Evolutionary conservation across 2,113 vertebrate species (phyloP).

Genomic region (Bungarus multicinctus): DNA sequence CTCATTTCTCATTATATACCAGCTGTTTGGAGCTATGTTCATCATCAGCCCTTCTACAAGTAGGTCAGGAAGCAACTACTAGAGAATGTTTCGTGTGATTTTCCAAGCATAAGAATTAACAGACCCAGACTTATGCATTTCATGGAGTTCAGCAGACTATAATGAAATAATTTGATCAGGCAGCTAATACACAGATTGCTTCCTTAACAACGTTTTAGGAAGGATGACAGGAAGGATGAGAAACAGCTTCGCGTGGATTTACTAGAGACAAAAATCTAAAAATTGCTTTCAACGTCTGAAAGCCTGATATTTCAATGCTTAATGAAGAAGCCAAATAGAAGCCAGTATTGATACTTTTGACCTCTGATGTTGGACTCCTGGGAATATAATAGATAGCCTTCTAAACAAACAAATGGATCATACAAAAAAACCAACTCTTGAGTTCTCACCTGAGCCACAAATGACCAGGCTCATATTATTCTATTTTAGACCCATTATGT

Average conservation of each 20-base stretch:
- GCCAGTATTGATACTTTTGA: not conserved
- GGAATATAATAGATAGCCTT: not conserved
- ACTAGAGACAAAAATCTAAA: slow-evolving; percentile 29
- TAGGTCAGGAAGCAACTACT: not conserved
- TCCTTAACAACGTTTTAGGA: not conserved
- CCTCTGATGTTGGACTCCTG: not conserved
- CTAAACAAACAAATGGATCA: not conserved
- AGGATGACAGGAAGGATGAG: not conserved
- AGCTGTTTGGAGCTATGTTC: not conserved
- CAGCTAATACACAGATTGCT: not conserved
- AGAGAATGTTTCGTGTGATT: not conserved
- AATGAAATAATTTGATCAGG: not conserved
- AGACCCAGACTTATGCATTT: not conserved
- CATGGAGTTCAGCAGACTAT: not conserved
- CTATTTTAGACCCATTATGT: not conserved
- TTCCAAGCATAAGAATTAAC: not conserved
- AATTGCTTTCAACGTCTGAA: slow-evolving; percentile 23
- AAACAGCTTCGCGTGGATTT: not conserved
- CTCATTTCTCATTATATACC: not conserved
- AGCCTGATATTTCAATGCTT: not conserved
- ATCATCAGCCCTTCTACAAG: not conserved
- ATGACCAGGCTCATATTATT: not conserved
- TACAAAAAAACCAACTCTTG: not conserved
- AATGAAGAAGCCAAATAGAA: not conserved
- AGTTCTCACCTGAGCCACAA: not conserved